Evolutionary conservation across 1,140 invertebrate species (phyloP), one percentile per base, ranked within the genome.

Genomic region (Coelopa frigida): DNA sequence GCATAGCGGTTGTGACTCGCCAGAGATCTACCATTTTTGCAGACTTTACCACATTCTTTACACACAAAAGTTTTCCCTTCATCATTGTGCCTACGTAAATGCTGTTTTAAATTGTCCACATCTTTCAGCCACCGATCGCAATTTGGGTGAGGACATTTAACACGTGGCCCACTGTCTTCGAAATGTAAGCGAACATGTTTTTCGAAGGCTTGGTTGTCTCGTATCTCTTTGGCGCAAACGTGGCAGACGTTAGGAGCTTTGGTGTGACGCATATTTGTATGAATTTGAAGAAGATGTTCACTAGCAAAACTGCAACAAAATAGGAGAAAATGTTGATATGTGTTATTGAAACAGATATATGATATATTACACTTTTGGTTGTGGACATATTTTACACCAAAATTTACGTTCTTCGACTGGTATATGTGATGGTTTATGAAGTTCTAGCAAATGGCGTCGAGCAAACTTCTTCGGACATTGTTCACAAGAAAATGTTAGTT

Each of bases 51-150:
- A 24, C 64, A 68, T 17, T 61, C 56, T 0, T 58, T 35, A 44
- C 64, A 68, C 18, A 62, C 52, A 22, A 59, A 61, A 1, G 50
- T 35, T 29, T 62, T 58, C 11, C 59, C 57, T 26, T 60, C 55
- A 29, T 60, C 56, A 42, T 68, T 61, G 27, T 59, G 57, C 3
- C 62, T 52, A 14, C 56, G 48, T 36, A 66, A 44, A 42, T 66
- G 63, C 43, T 59, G 53, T 33, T 56, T 61, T 4, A 66, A 41
- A 33, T 67, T 63, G 26, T 61, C 57, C 45, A 63, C 55, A 18
- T 67, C 62, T 31, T 67, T 66, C 0, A 66, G 54, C 62, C 62
- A 66, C 48, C 58, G 60, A 15, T 66, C 63, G 21, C 62, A 66
- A 37, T 59, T 53, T 3, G 54, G 55, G 14, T 57, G 54, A 3